Evolutionary conservation across 2,797 vertebrate species (phyloP), one percentile per base, ranked within the genome.

Genomic region (Silurus aristotelis): DNA sequence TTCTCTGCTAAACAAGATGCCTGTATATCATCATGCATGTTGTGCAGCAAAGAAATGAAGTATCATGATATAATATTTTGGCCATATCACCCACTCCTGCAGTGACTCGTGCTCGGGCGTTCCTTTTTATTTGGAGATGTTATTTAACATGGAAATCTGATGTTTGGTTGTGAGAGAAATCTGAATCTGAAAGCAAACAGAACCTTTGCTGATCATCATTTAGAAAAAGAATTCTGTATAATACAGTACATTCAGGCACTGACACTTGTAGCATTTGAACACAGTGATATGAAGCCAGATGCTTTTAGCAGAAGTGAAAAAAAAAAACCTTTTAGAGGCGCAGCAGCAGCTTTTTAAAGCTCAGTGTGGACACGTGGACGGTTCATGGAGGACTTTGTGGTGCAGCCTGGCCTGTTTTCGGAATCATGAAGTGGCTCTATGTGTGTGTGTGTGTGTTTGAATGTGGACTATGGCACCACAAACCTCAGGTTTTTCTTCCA

Each of bases 401-500:
- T 58, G 17, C 7, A 75, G 64, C 46, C 75, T 63, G 78, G 87
- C 84, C 82, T 86, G 84, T 80, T 85, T 89, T 86, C 82, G 61
- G 67, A 68, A 72, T 20, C 80, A 22, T 78, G 85, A 70, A 55
- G 70, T 86, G 27, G n/a, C 60, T 61, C 46, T 64, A 82, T 64
- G 84, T 60, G 76, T 88, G 64, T 66, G 85, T 86, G 82, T 88
- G 76, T 60, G 85, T 84, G 84, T 31, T n/a, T 84, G 85, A 13
- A 27, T 84, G 55, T 48, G 61, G 31, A 87, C 84, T 82, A 73
- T 73, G 81, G 38, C 75, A 58, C 71, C 83, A 85, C 85, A 88
- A 89, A 89, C 87, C 89, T 85, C 87, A 87, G 83, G 17, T 71
- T 61, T 71, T 76, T 85, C 78, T 66, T 85, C 67, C 66, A 71